Evolutionary conservation across 2,113 vertebrate species (phyloP), one percentile per base, ranked within the genome.

Genomic region (Pardalotus punctatus): DNA sequence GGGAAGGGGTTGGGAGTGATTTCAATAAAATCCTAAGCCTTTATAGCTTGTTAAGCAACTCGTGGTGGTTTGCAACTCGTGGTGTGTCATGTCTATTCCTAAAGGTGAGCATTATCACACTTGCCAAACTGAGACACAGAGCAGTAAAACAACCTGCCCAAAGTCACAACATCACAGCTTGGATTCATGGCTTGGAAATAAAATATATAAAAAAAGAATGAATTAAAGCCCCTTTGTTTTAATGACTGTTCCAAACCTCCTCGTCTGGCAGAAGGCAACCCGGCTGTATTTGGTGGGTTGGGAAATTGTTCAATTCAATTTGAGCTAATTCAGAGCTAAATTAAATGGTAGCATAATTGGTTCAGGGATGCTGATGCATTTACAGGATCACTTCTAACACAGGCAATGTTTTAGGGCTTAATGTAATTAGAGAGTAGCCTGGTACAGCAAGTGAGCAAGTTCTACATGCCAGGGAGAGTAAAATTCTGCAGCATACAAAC

Each of bases 321-420:
- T 45, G 53, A 51, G 27, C 72, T 94, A 86, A 90, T 72, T 86
- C 54, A 77, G 82, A 82, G 54, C 35, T 88, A 93, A 96, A 96
- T 90, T 87, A 91, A 90, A 92, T 71, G 73, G 70, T 4, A 73
- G 38, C 60, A 73, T 85, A 86, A 90, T 83, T 93, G 82, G 8
- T 83, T 94, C 91, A 61, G 62, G 22, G 3, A 62, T 73, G n/a
- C 15, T 13, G 18, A 69, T 70, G 42, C 42, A 77, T 80, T 93
- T 82, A 91, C 74, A 74, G 4, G 28, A 92, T 67, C 69, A 50
- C 18, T 92, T 78, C 31, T 78, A 86, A 86, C 45, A 72, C 40
- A 80, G 74, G 50, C 74, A 87, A 14, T 33, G 66, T 70, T 81
- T 92, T 62, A 81, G 47, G 38, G 33, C 42, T 47, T 86, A 86